Conservation (phyloP, 2,113 vertebrate species). For the Miniopterus natalensis region DNA sequence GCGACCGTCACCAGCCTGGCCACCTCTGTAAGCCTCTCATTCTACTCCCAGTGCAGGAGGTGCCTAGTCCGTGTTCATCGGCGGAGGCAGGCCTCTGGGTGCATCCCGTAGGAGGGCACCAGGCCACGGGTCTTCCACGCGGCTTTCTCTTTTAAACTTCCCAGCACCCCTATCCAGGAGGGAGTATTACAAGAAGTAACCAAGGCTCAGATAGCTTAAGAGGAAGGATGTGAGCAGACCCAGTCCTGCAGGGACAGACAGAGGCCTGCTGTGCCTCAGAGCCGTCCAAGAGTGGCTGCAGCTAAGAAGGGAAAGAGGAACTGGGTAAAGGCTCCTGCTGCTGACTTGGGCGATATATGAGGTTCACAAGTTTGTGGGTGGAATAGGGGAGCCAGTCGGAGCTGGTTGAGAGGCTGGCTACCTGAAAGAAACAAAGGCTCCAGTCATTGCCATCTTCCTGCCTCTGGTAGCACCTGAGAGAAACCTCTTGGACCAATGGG, state of each 20-base stretch:
- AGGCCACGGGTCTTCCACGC: not conserved
- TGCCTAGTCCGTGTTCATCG: not conserved
- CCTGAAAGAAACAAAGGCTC: not conserved
- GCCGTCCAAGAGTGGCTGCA: not conserved
- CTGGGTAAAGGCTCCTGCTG: not conserved
- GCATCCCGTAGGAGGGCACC: not conserved
- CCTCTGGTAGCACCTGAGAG: not conserved
- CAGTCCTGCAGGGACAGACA: not conserved
- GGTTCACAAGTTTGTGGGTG: not conserved
- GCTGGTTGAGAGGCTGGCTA: not conserved
- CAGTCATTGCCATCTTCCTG: not conserved
- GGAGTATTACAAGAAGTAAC: not conserved
- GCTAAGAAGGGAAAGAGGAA: conserved; percentile 61
- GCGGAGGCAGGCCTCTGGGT: not conserved
- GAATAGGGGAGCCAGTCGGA: not conserved
- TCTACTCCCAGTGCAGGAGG: accelerated
- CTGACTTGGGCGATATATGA: not conserved
- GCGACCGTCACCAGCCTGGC: not conserved
- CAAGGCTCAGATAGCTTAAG: not conserved
- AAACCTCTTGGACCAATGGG: not conserved
- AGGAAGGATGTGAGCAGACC: conserved; percentile 57
- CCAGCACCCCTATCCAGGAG: not conserved
- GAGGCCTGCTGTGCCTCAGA: not conserved
- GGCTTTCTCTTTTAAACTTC: accelerated
- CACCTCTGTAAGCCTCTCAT: not conserved